Evolutionary conservation across 2,888 invertebrate genomes (phyloP).

Genomic region (Clitarchus hookeri): DNA sequence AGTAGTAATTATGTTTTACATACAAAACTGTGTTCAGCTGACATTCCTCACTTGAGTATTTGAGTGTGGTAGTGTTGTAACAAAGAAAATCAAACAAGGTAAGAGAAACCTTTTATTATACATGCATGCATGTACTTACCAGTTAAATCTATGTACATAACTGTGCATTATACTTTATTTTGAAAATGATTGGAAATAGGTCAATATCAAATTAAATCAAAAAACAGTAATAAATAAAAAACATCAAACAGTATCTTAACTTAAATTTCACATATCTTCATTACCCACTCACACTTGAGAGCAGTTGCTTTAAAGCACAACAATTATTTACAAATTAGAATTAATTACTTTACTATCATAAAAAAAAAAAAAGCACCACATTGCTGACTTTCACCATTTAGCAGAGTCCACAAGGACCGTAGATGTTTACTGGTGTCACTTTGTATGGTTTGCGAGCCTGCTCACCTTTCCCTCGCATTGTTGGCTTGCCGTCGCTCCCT

Average conservation of each 20-base stretch:
- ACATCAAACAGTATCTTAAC: background rate
- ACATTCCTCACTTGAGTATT: too few species aligned
- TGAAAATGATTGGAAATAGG: too few species aligned
- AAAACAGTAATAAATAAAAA: background rate
- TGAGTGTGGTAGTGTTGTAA: too few species aligned
- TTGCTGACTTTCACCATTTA: background rate
- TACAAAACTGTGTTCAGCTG: too few species aligned
- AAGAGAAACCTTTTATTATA: too few species aligned
- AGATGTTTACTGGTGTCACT: background rate
- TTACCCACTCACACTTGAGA: too few species aligned
- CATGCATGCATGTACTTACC: too few species aligned
- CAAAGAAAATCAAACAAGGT: too few species aligned
- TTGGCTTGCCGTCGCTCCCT: constrained; percentile 96
- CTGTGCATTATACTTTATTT: too few species aligned
- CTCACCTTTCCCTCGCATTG: constrained; percentile 95
- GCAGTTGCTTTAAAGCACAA: background rate
- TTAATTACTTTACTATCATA: background rate
- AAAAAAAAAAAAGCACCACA: constrained; percentile 19
- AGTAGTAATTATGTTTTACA: too few species aligned
- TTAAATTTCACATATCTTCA: background rate
- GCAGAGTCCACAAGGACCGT: background rate
- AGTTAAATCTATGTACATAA: too few species aligned
- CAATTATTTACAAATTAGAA: background rate
- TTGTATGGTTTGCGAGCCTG: constrained; percentile 36
- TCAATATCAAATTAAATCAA: too few species aligned